Conservation (phyloP, 2,113 vertebrate genomes). For the Daboia siamensis region DNA sequence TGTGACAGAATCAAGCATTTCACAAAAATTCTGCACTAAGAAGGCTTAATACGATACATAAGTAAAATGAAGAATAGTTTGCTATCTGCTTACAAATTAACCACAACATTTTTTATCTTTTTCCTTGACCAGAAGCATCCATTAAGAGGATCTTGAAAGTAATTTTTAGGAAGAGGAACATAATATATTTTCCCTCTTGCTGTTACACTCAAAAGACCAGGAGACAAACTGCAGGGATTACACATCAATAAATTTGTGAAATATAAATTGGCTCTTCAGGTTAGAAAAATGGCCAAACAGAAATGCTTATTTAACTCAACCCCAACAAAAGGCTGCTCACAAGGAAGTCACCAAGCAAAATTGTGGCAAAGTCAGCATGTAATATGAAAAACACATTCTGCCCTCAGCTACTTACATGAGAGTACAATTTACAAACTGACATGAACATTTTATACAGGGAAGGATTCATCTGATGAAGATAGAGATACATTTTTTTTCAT, state of each 20-base stretch:
- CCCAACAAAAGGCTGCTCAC: not conserved
- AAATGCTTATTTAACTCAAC: not conserved
- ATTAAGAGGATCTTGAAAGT: slow-evolving; percentile 15
- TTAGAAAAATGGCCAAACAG: not conserved
- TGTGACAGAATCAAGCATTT: not conserved
- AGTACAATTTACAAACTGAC: not conserved
- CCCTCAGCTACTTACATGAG: not conserved
- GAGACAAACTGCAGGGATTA: not conserved
- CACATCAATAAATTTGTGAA: not conserved
- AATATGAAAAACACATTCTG: not conserved
- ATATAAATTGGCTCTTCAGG: slow-evolving; percentile 6
- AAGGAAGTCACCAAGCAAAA: not conserved
- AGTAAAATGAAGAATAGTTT: not conserved
- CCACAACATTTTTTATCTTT: slow-evolving; percentile 1
- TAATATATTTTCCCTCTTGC: slow-evolving; percentile 1
- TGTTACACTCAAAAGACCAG: slow-evolving; percentile 19
- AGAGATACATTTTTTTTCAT: not conserved
- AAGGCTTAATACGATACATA: not conserved
- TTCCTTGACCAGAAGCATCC: slow-evolving; percentile 9
- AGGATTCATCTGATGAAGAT: not conserved
- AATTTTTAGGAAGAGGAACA: slow-evolving; percentile 8
- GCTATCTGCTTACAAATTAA: not conserved
- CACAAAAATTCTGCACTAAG: not conserved
- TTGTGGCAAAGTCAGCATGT: not conserved
- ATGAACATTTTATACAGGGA: not conserved